A percentile compares a stretch with the other conserved stretches of the same genome.
Conservation (phyloP, 1,140 invertebrate species). For the Pseudachorutes palmiensis region DNA sequence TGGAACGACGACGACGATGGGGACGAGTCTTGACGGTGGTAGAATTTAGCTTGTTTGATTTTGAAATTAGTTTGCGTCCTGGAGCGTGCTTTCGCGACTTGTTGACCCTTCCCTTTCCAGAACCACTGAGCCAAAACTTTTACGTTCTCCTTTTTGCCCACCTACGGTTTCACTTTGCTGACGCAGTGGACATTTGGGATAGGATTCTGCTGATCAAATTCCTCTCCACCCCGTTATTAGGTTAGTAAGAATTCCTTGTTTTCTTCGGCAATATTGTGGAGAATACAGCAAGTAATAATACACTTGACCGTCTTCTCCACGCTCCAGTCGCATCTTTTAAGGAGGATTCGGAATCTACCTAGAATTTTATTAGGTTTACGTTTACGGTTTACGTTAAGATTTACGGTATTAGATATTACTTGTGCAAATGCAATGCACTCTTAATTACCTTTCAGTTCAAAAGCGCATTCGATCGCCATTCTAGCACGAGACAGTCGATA, state of each 20-base stretch:
- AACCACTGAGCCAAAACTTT: too few relatives aligned
- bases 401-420: not conserved
- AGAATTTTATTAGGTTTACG: not conserved
- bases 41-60: too few relatives aligned
- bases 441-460: conserved; percentile 15
- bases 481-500: conserved; percentile 14
- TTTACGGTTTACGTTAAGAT: too few relatives aligned
- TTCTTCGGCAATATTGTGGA: conserved; percentile 4
- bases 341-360: not conserved
- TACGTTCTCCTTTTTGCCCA: too few relatives aligned
- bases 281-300: not conserved
- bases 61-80: too few relatives aligned
- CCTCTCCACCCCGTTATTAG: not conserved
- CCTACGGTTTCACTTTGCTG: too few relatives aligned
- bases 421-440: not conserved
- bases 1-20: too few relatives aligned
- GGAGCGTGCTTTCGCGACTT: too few relatives aligned
- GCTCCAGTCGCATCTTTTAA: not conserved
- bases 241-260: not conserved
- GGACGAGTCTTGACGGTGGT: too few relatives aligned
- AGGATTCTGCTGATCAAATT: not conserved
- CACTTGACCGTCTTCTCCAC: not conserved
- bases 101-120: too few relatives aligned
- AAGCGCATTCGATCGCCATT: conserved; percentile 18
- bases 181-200: too few relatives aligned